Conservation (phyloP, 2,113 vertebrate species). For the Alexandromys fortis region DNA sequence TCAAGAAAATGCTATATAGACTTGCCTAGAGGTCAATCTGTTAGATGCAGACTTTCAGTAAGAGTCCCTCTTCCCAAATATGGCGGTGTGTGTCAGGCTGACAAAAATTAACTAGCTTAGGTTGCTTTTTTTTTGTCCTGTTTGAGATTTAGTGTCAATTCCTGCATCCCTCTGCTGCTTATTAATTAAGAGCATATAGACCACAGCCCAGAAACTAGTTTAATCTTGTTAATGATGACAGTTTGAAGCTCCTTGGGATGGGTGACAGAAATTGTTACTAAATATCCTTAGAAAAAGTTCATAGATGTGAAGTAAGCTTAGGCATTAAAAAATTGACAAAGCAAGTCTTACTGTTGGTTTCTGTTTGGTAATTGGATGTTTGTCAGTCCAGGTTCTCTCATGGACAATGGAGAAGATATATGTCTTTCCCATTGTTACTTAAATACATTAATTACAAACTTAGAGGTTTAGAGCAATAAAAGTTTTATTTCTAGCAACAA, state of each 20-base stretch:
- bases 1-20: not conserved
- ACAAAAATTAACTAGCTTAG: no score
- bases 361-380: not conserved
- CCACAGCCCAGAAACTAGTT: not conserved
- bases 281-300: not conserved
- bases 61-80: not conserved
- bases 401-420: not conserved
- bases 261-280: not conserved
- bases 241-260: slow-evolving; percentile 14
- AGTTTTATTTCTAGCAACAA: not conserved
- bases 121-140: not conserved
- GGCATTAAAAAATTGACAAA: not conserved
- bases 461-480: not conserved
- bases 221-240: not conserved
- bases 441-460: not conserved
- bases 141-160: not conserved
- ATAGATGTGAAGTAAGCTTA: not conserved
- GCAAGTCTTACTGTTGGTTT: slow-evolving; percentile 20
- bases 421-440: not conserved
- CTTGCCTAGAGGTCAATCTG: not conserved
- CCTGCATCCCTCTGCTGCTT: not conserved
- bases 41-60: not conserved
- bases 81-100: not conserved
- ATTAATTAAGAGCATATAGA: not conserved
- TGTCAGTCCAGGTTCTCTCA: not conserved